These are phyloP conservation scores for Agelaius tricolor DNA, from an alignment of 2,113 vertebrate genomes.

Conservation along the genomic window DNA sequence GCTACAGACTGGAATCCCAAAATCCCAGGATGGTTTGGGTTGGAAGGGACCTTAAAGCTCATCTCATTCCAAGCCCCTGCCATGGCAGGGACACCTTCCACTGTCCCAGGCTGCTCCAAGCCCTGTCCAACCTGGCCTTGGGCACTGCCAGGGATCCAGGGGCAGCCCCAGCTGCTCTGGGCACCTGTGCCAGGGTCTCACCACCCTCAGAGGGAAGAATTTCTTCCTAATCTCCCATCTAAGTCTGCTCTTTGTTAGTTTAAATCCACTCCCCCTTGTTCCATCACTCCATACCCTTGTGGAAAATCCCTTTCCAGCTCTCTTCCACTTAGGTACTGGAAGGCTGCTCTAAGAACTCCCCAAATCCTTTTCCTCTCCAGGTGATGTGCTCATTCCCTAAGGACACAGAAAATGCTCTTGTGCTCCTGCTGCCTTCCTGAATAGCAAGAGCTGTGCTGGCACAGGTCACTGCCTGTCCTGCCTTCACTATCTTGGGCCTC, in stretches of 20 bases:
- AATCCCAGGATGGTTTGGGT: background rate
- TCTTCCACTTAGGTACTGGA: background rate
- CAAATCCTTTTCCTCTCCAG: background rate
- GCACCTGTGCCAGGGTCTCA: accelerated
- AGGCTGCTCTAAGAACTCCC: background rate
- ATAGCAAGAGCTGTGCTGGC: background rate
- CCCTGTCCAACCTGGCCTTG: accelerated
- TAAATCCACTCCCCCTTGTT: background rate
- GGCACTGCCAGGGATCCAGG: background rate
- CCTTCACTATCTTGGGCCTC: conserved; percentile 7
- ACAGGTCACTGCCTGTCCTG: background rate
- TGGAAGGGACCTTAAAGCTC: background rate
- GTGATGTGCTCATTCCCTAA: background rate
- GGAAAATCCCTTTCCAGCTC: background rate
- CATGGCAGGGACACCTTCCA: background rate
- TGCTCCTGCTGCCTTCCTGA: background rate
- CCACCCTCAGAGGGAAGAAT: background rate
- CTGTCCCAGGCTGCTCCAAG: background rate
- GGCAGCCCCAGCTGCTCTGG: background rate
- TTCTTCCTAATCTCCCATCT: background rate
- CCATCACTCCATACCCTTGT: background rate
- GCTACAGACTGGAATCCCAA: background rate
- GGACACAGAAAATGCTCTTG: background rate
- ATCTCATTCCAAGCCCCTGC: background rate
- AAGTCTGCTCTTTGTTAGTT: background rate